A percentile compares a stretch with the other conserved stretches of the same genome.
These are phyloP conservation scores for Gulo gulo DNA, from an alignment of 2,113 vertebrate species.

Conservation along the genomic window DNA sequence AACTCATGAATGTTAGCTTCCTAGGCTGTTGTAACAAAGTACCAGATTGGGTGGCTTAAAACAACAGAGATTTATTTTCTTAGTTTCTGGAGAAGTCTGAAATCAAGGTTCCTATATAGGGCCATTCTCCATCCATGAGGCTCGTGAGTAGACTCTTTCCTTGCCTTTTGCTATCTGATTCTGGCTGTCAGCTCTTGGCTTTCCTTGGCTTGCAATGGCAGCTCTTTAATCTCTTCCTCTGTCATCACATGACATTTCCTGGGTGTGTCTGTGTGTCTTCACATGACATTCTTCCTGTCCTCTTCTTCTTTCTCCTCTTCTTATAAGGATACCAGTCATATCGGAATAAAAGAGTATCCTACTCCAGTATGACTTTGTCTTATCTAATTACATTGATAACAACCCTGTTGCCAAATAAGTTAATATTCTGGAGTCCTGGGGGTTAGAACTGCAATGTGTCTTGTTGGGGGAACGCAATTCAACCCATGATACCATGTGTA, in stretches of 20 bases:
- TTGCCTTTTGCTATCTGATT: not conserved
- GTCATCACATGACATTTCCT: not conserved
- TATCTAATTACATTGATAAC: not conserved
- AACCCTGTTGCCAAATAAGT: not conserved
- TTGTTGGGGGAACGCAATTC: not conserved
- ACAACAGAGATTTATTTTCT: not conserved
- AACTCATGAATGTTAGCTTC: not conserved
- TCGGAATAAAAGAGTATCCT: not conserved
- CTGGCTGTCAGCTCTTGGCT: rapidly evolving
- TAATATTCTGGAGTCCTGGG: not conserved
- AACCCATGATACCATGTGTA: not conserved
- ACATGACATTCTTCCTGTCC: not conserved
- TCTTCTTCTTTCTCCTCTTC: not conserved
- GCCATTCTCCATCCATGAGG: not conserved
- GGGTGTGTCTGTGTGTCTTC: not conserved
- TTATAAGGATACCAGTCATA: not conserved
- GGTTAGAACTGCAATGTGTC: not conserved
- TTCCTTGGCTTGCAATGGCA: not conserved
- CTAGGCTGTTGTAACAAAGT: not conserved
- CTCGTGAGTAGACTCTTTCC: not conserved
- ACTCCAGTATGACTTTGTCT: not conserved
- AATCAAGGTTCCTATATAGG: not conserved
- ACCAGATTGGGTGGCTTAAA: not conserved
- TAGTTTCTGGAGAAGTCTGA: not conserved
- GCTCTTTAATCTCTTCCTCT: not conserved